Evolutionary conservation across 2,888 invertebrate genomes (phyloP), one percentile per base, ranked within the genome.

Genomic region (Cenopis cana): DNA sequence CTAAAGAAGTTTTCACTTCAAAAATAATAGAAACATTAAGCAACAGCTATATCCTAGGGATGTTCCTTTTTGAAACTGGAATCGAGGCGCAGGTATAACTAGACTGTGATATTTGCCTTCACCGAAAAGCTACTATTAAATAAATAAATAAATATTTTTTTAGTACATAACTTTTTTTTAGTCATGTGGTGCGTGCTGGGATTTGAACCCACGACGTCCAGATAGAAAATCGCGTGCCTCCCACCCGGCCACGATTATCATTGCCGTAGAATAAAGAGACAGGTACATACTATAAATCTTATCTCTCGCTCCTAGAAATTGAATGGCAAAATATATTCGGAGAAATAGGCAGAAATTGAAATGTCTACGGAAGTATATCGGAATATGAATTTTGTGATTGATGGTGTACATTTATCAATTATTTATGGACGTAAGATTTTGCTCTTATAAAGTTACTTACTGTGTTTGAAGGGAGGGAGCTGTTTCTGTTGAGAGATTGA

Each of bases 321-420:
- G 60, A 60, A 61, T 38, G 36, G 12, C 36, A 33, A 46, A 64
- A 33, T 24, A 66, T n/a, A 50, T 56, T 55, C 52, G 54, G 60
- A 49, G 55, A 49, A 66, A 60, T 61, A 67, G 66, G 60, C 60
- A 67, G 60, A 61, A 66, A 61, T 66, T 67, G 71, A 61, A 69
- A 71, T 38, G 66, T 55, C 66, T 49, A 55, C 60, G 66, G 29
- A 66, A 71, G 60, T 56, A 65, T 52, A 71, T 71, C 60, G 71
- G 46, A n/a, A 17, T 20, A 57, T 71, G 70, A 71, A 66, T 66
- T 61, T 49, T 59, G 20, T 71, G 71, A 71, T 71, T 66, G 66
- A 71, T 61, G 54, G 55, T 14, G 36, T 49, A 61, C 66, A 61
- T 71, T 67, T 71, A 55, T 71, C 71, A 67, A 66, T 71, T 71